These are phyloP conservation scores for Opisthograptis luteolata DNA, from an alignment of 2,888 invertebrate species.

Conservation along the genomic window DNA sequence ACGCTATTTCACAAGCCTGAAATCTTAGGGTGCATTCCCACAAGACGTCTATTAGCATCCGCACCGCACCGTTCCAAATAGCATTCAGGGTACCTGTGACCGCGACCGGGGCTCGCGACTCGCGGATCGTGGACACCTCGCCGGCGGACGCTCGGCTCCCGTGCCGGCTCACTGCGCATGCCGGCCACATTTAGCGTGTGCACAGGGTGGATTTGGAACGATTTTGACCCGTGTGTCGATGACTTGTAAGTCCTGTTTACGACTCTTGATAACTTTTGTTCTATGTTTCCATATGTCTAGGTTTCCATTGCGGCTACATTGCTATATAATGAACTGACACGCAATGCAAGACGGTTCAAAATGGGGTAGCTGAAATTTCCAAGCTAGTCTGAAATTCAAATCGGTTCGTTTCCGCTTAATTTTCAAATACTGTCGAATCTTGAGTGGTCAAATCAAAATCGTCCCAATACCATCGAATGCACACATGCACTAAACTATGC, in stretches of 20 bases:
- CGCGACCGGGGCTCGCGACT: slow-evolving; percentile 58
- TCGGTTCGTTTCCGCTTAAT: too few relatives aligned
- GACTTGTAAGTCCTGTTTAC: too few relatives aligned
- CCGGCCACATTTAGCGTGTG: slow-evolving; percentile 40
- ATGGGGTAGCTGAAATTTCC: too few relatives aligned
- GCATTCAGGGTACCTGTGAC: slow-evolving; percentile 48
- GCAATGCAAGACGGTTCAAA: too few relatives aligned
- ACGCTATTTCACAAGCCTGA: too few relatives aligned
- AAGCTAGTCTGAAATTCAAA: too few relatives aligned
- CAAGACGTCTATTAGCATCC: slow-evolving; percentile 6
- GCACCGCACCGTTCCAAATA: slow-evolving; percentile 22
- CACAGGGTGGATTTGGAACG: slow-evolving; percentile 26
- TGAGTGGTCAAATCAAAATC: slow-evolving; percentile 13
- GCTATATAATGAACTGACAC: too few relatives aligned
- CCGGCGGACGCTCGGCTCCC: slow-evolving; percentile 70
- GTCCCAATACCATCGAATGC: slow-evolving; percentile 36
- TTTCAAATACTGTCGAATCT: too few relatives aligned
- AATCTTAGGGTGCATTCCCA: not conserved
- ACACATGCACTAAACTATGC: slow-evolving; percentile 70
- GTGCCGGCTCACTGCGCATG: slow-evolving; percentile 81
- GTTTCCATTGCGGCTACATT: too few relatives aligned
- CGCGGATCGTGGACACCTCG: slow-evolving; percentile 65
- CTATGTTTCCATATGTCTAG: too few relatives aligned
- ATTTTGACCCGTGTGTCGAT: slow-evolving; percentile 15
- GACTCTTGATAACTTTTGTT: too few relatives aligned